These are phyloP conservation scores for Platanista minor DNA, from an alignment of 2,113 vertebrate genomes.

Conservation along the genomic window DNA sequence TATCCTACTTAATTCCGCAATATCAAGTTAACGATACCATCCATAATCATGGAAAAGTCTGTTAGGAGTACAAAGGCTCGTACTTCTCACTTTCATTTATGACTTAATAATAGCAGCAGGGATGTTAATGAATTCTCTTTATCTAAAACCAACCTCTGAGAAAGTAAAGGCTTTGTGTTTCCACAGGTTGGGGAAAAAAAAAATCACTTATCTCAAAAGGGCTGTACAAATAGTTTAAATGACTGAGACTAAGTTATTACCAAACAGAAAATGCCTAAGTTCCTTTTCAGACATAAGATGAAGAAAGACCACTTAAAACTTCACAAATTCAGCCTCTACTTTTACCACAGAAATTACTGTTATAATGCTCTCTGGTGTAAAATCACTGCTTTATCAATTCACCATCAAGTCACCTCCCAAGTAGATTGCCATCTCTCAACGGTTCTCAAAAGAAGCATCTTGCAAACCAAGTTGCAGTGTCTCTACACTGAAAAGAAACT, in stretches of 20 bases:
- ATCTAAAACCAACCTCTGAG: neutral
- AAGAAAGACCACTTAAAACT: neutral
- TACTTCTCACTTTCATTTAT: conserved; percentile 1
- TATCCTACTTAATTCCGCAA: neutral
- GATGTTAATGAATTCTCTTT: neutral
- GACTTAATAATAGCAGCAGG: neutral
- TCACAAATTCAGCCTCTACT: neutral
- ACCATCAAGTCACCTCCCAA: neutral
- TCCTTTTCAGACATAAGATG: neutral
- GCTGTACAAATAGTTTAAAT: neutral
- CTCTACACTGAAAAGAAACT: neutral
- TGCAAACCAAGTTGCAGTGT: neutral
- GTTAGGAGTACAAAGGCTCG: neutral
- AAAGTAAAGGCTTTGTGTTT: neutral
- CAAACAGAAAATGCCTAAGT: neutral
- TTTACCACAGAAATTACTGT: neutral
- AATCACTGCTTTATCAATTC: neutral
- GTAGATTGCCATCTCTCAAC: neutral
- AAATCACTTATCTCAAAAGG: neutral
- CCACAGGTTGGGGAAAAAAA: neutral
- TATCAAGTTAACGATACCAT: neutral
- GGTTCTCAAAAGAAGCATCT: neutral
- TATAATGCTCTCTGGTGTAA: neutral
- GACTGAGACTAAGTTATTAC: neutral
- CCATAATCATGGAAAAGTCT: neutral